Evolutionary conservation across 2,888 invertebrate species (phyloP).

Genomic region (Thereva unica): DNA sequence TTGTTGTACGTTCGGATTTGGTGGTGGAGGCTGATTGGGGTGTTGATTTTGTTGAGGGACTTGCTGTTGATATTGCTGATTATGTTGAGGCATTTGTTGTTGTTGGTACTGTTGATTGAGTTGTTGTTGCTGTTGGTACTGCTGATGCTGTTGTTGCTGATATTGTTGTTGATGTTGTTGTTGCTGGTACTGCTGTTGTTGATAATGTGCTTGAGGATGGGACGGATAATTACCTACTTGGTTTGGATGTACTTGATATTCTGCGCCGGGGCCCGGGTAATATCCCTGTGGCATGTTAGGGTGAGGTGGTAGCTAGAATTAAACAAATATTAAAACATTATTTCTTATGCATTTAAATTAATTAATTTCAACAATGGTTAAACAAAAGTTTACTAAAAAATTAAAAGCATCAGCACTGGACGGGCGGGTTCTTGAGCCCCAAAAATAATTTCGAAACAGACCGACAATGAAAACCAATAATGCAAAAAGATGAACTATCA

Average conservation of each 20-base stretch:
- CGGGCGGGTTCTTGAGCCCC: too few species aligned
- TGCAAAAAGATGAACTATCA: too few species aligned
- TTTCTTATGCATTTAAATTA: too few species aligned
- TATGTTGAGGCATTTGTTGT: slow-evolving; percentile 16
- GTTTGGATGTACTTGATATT: slow-evolving; percentile 43
- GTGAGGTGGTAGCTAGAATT: slow-evolving; percentile 53
- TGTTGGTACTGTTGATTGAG: slow-evolving; percentile 45
- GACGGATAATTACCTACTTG: slow-evolving; percentile 45
- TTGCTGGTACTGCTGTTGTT: slow-evolving; percentile 48
- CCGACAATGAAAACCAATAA: too few species aligned
- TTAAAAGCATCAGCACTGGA: too few species aligned
- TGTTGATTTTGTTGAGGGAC: slow-evolving; percentile 36
- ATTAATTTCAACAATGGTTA: too few species aligned
- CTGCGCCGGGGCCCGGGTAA: slow-evolving; percentile 47
- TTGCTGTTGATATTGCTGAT: slow-evolving; percentile 26
- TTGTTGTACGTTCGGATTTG: background rate
- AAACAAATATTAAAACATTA: too few species aligned
- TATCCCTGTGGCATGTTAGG: slow-evolving; percentile 58
- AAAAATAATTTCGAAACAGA: too few species aligned
- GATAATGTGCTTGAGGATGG: slow-evolving; percentile 42
- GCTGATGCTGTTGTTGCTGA: slow-evolving; percentile 49
- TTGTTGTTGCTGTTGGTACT: slow-evolving; percentile 47
- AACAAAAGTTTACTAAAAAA: background rate
- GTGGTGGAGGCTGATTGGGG: slow-evolving; percentile 10
- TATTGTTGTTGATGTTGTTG: slow-evolving; percentile 50